A percentile compares a stretch with the other conserved stretches of the same genome.
phyloP scores from a whole-genome alignment of 2,113 vertebrate genomes.

The Edolisoma coerulescens region DNA sequence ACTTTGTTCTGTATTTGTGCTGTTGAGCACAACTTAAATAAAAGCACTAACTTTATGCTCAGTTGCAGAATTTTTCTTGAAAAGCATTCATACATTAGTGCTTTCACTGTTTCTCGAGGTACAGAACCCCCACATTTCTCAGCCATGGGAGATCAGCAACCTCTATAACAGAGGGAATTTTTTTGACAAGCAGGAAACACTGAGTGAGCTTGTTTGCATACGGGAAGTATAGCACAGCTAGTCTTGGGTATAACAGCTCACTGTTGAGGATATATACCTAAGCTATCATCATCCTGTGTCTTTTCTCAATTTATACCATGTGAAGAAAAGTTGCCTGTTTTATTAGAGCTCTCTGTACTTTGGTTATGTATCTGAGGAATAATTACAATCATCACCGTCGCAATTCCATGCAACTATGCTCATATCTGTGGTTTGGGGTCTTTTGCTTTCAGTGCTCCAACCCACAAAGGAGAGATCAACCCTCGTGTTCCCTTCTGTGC shows the following conservation, averaged over 20 bases:
- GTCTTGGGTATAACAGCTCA: background rate
- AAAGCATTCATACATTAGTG: background rate
- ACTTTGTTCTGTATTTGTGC: background rate
- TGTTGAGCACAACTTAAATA: background rate
- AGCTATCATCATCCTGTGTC: background rate
- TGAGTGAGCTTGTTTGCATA: background rate
- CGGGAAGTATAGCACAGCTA: background rate
- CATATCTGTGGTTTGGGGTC: fast-evolving
- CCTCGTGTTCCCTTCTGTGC: background rate
- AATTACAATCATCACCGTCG: background rate
- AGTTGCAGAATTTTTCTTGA: background rate
- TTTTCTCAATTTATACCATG: background rate
- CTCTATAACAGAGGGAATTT: background rate
- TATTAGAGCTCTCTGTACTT: background rate
- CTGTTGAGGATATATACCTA: background rate
- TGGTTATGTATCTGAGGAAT: background rate
- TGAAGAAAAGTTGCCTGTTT: background rate
- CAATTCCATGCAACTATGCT: background rate
- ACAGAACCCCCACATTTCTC: background rate
- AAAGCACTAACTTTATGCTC: background rate
- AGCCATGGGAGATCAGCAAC: background rate
- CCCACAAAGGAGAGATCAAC: background rate
- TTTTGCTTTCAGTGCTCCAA: background rate
- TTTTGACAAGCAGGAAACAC: background rate
- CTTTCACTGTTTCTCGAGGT: background rate